These are phyloP conservation scores for Zaprionus capensis DNA, from an alignment of 1,140 invertebrate genomes.

Conservation along the genomic window DNA sequence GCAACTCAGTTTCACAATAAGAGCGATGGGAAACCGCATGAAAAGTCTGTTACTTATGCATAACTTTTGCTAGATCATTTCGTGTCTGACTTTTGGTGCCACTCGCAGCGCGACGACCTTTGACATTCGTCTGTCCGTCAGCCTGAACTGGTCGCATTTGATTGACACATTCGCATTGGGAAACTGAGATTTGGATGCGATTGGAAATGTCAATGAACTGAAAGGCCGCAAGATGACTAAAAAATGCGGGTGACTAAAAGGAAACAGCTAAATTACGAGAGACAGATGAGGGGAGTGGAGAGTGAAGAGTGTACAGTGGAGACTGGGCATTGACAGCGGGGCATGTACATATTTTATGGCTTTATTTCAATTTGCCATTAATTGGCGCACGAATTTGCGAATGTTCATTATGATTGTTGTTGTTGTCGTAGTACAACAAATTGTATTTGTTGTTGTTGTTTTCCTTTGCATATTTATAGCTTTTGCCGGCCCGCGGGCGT, in stretches of 20 bases:
- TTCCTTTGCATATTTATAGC: conserved; percentile 48
- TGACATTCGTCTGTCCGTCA: background rate
- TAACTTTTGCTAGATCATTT: background rate
- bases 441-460: conserved; percentile 39
- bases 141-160: conserved; percentile 3
- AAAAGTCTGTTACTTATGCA: background rate
- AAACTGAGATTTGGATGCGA: conserved; percentile 3
- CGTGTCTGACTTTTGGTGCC: background rate
- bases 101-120: background rate
- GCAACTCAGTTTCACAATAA: background rate
- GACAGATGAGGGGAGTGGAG: background rate
- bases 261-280: background rate
- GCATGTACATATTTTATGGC: conserved; percentile 57
- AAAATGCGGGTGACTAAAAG: conserved; percentile 31
- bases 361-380: conserved; percentile 78
- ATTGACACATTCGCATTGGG: conserved; percentile 28
- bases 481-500: conserved; percentile 50
- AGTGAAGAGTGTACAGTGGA: too few species aligned
- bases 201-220: conserved; percentile 64
- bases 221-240: background rate
- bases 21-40: background rate
- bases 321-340: conserved; percentile 3
- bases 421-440: conserved; percentile 34
- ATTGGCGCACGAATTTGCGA: conserved; percentile 63
- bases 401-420: conserved; percentile 33